Base-by-base conservation (phyloP, 1,140 invertebrate species). In the Bemisia tabaci region DNA sequence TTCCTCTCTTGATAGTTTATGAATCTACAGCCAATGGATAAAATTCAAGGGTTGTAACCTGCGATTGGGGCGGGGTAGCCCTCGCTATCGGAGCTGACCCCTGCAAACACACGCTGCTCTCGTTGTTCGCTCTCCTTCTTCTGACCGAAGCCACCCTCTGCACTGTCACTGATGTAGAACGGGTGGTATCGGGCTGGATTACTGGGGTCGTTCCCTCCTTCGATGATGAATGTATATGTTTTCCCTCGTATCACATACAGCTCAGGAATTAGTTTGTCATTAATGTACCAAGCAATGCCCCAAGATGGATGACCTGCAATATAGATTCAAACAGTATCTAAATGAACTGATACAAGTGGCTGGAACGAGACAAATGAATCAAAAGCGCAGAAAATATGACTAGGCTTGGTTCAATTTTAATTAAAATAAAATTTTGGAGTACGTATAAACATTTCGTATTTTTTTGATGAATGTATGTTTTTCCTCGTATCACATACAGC, bases 261-360 rank as follows among this genome's bases (percentile, higher is more conserved):
- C 75, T 96, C 92, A 0, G 94, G 93, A 69, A 94, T 92, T 9
- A 97, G 80, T 69, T 85, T 79, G 72, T 94, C 92, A 76, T 97
- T 96, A 71, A 97, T 88, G 78, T 94, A 97, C 91, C 92, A 97
- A 12, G 90, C 90, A 69, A 95, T 91, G 39, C 91, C 92, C 86
- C 91, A 92, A 0, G 90, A 91, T 9, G 88, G 86, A 70, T 85
- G 80, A 65, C 87, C 86, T 87, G 68, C 12, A 39, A 22, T 48
- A 23, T 48, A 58, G 17, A 48, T 33, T 62, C 68, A 24, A 68
- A 48, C 48, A n/a, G n/a, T n/a, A n/a, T n/a, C n/a, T n/a, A n/a
- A n/a, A n/a, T n/a, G n/a, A n/a, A n/a, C n/a, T n/a, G n/a, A n/a
- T n/a, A n/a, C n/a, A n/a, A n/a, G n/a, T n/a, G n/a, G n/a, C n/a